Conservation (phyloP, 2,113 vertebrate species). For the Hystrix cristata region DNA sequence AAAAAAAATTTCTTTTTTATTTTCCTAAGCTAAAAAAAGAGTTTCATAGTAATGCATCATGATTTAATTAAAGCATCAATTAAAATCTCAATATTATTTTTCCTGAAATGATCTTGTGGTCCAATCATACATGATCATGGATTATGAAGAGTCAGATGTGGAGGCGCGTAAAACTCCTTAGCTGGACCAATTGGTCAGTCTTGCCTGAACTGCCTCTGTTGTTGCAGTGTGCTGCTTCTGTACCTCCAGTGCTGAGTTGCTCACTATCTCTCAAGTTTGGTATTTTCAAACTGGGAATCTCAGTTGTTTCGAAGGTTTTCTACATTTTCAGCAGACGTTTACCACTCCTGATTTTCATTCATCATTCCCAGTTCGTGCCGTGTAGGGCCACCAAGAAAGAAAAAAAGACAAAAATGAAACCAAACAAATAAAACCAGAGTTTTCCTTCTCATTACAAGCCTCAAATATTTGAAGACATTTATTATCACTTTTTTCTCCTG, state of each 20-base stretch:
- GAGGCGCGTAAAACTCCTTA: neutral
- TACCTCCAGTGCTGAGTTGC: neutral
- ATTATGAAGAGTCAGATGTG: neutral
- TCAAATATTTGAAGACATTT: constrained; percentile 33
- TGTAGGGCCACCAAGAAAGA: neutral
- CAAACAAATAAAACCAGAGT: neutral
- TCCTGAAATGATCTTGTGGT: neutral
- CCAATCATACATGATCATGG: neutral
- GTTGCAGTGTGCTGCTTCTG: neutral
- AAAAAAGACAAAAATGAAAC: neutral
- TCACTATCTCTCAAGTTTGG: neutral
- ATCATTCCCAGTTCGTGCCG: neutral
- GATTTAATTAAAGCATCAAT: constrained; percentile 36
- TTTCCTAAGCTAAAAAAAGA: neutral
- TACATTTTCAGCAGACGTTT: neutral
- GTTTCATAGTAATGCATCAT: neutral
- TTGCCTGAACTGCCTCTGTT: neutral
- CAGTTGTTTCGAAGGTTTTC: neutral
- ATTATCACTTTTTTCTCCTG: neutral
- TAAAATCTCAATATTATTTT: neutral
- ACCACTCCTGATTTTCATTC: neutral
- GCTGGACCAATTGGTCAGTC: rapidly evolving
- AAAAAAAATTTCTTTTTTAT: neutral
- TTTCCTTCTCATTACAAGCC: neutral
- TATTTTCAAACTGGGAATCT: neutral